A percentile compares a stretch with the other conserved stretches of the same genome.
phyloP scores from a whole-genome alignment of 2,113 vertebrate species.

The Tachysurus vachellii region DNA sequence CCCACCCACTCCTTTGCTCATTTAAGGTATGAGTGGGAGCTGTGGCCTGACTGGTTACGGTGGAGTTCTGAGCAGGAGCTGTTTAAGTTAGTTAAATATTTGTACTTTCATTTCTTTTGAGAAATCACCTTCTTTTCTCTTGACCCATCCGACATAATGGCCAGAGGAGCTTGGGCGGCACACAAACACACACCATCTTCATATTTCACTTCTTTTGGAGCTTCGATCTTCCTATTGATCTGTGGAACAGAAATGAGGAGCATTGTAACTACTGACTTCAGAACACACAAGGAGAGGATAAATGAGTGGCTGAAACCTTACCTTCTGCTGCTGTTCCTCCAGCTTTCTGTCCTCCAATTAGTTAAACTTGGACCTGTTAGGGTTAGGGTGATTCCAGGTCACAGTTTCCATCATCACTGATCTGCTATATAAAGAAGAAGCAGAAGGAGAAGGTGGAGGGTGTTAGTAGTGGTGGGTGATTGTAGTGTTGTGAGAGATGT shows the following conservation, averaged over 20 bases:
- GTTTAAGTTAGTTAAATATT: too few relatives aligned
- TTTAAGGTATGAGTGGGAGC: too few relatives aligned
- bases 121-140: slow-evolving; percentile 92
- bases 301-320: slow-evolving; percentile 45
- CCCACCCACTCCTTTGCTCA: too few relatives aligned
- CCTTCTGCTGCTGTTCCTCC: slow-evolving; percentile 85
- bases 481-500: too few relatives aligned
- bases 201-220: slow-evolving; percentile 83
- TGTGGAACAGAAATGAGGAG: slow-evolving; percentile 42
- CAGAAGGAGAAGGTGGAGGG: too few relatives aligned
- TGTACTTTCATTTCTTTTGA: not conserved
- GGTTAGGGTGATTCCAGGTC: too few relatives aligned
- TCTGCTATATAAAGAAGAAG: too few relatives aligned
- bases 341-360: slow-evolving; percentile 93
- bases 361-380: slow-evolving; percentile 97
- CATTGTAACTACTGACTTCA: not conserved
- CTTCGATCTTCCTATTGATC: slow-evolving; percentile 59
- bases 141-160: slow-evolving; percentile 97
- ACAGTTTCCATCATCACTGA: too few relatives aligned
- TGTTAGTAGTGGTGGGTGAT: too few relatives aligned
- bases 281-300: not conserved
- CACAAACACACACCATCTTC: slow-evolving; percentile 85
- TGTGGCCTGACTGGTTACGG: too few relatives aligned
- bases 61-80: too few relatives aligned
- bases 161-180: slow-evolving; percentile 96